A percentile compares a stretch with the other conserved stretches of the same genome.
Evolutionary conservation across 2,113 vertebrate species (phyloP).

Genomic region (Rissa tridactyla): DNA sequence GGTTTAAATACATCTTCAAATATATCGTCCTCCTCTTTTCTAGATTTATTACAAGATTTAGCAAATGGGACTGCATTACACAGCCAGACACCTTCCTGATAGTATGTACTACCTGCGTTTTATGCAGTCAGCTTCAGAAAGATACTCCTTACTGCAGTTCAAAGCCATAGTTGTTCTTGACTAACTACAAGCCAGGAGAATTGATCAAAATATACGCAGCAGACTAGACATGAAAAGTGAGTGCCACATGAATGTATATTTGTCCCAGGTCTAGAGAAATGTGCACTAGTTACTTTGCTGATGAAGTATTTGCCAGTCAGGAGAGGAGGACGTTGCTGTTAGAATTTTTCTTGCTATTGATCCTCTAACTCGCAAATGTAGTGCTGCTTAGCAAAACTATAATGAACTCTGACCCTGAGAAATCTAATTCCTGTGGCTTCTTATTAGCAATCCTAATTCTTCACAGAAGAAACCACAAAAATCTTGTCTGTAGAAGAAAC

Average conservation of each 20-base stretch:
- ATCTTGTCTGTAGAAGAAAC: not conserved
- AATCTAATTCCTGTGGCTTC: constrained; percentile 14
- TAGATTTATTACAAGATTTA: not conserved
- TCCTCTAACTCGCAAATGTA: not conserved
- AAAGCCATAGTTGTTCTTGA: not conserved
- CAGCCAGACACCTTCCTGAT: not conserved
- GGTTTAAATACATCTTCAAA: not conserved
- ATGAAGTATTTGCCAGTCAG: not conserved
- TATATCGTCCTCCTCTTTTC: not conserved
- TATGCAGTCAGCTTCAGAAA: not conserved
- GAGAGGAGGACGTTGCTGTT: not conserved
- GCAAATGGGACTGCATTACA: not conserved
- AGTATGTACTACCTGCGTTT: not conserved
- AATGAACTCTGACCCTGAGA: constrained; percentile 4
- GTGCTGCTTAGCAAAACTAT: not conserved
- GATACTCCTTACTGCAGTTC: not conserved
- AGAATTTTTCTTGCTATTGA: not conserved
- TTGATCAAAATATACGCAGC: not conserved
- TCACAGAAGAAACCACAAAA: constrained; percentile 34
- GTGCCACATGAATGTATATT: not conserved
- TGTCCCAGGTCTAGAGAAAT: not conserved
- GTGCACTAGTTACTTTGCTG: not conserved
- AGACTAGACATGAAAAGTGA: not conserved
- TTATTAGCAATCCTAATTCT: constrained; percentile 8
- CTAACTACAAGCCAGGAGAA: not conserved